Conservation (phyloP, 1,140 invertebrate species). For the Drosophila ananassae region DNA sequence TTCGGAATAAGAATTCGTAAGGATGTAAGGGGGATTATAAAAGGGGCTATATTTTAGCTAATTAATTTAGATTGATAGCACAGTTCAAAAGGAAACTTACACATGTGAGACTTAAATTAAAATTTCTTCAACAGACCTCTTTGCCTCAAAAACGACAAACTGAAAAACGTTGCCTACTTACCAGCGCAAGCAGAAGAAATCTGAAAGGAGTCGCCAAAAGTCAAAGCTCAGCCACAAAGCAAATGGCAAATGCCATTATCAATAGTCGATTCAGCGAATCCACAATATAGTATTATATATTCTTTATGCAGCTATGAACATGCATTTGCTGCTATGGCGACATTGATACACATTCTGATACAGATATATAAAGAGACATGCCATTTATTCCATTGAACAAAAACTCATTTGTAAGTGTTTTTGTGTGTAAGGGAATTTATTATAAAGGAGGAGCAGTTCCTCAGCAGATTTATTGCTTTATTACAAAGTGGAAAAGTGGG, state of each 20-base stretch:
- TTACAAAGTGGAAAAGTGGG: conserved; percentile 48
- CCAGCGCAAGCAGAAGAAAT: conserved; percentile 22
- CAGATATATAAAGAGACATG: conserved; percentile 29
- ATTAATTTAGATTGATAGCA: conserved; percentile 33
- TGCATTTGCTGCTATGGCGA: conserved; percentile 12
- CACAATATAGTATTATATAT: conserved; percentile 7
- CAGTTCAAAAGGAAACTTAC: conserved; percentile 4
- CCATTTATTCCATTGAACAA: conserved; percentile 56
- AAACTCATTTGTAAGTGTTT: conserved; percentile 60
- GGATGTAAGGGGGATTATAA: conserved; percentile 9
- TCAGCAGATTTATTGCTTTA: conserved; percentile 66
- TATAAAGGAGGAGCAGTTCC: conserved; percentile 48
- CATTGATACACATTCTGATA: background rate
- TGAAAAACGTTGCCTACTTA: conserved; percentile 41
- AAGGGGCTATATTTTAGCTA: background rate
- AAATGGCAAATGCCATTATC: conserved; percentile 45
- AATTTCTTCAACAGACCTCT: too few species aligned
- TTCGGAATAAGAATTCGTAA: conserved; percentile 18
- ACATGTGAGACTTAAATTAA: too few species aligned
- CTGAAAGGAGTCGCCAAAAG: conserved; percentile 37
- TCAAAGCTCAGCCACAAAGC: conserved; percentile 42
- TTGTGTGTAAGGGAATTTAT: conserved; percentile 54
- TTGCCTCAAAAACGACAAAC: too few species aligned
- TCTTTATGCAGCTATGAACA: conserved; percentile 21
- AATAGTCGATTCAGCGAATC: conserved; percentile 36